Evolutionary conservation across 2,888 invertebrate genomes (phyloP).

Genomic region (Meganola albula): DNA sequence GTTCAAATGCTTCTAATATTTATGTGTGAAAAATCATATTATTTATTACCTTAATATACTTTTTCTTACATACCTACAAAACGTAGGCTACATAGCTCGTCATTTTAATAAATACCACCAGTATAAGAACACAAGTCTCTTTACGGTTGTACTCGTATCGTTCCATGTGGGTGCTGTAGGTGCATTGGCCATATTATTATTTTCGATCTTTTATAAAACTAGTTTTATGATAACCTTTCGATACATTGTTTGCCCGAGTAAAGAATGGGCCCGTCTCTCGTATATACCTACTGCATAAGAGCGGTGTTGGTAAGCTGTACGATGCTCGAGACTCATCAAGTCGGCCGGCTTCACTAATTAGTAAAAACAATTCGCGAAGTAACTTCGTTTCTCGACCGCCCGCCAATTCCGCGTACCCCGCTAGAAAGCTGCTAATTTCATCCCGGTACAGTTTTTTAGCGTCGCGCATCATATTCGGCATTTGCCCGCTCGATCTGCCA

Average conservation of each 20-base stretch:
- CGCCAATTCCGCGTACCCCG: conserved; percentile 73
- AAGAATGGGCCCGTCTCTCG: too few relatives aligned
- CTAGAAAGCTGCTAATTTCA: conserved; percentile 77
- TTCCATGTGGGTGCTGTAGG: conserved; percentile 22
- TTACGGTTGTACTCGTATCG: too few relatives aligned
- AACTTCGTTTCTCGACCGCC: conserved; percentile 72
- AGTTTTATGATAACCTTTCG: too few relatives aligned
- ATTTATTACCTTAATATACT: too few relatives aligned
- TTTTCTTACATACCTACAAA: too few relatives aligned
- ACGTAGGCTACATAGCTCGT: too few relatives aligned
- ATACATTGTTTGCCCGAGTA: too few relatives aligned
- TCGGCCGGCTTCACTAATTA: conserved; percentile 67
- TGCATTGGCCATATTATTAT: conserved; percentile 3
- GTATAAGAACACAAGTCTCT: too few relatives aligned
- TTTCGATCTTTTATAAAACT: too few relatives aligned
- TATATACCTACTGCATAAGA: conserved; percentile 33
- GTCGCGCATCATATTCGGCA: conserved; percentile 77
- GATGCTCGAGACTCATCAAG: conserved; percentile 54
- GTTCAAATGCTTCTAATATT: too few relatives aligned
- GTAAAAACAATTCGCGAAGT: conserved; percentile 72
- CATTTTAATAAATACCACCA: too few relatives aligned
- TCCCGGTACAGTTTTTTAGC: conserved; percentile 71
- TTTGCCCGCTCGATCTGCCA: conserved; percentile 73
- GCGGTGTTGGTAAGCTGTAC: conserved; percentile 24
- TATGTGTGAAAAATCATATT: too few relatives aligned